Evolutionary conservation across 2,888 invertebrate genomes (phyloP).

Genomic region (Pollenia griseotomentosa): DNA sequence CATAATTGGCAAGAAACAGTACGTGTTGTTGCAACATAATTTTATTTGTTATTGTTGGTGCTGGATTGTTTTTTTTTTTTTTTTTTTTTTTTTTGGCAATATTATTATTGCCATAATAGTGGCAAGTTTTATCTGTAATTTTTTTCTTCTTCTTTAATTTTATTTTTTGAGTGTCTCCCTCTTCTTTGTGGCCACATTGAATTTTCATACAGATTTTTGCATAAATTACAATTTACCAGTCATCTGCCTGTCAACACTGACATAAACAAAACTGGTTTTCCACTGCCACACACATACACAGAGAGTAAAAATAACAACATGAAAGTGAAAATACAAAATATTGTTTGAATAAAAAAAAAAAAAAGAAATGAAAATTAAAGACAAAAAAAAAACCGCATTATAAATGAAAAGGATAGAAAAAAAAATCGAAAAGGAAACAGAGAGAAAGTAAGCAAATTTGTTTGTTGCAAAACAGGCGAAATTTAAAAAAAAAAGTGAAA

Average conservation of each 20-base stretch:
- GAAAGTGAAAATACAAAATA: constrained; percentile 59
- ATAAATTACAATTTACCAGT: constrained; percentile 71
- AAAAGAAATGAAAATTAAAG: background rate
- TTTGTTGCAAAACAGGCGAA: constrained; percentile 13
- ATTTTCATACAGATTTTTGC: constrained; percentile 58
- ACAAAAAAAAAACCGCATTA: background rate
- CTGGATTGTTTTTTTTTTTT: too few species aligned
- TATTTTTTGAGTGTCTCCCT: constrained; percentile 28
- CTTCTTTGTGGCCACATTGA: constrained; percentile 3
- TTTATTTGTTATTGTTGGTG: constrained; percentile 37
- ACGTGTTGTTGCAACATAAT: constrained; percentile 69
- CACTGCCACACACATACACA: constrained; percentile 39
- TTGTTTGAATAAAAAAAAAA: background rate
- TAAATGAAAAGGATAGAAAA: constrained; percentile 38
- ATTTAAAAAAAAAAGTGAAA: constrained; percentile 51
- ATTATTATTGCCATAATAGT: constrained; percentile 58
- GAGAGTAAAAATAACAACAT: background rate
- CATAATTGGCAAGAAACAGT: constrained; percentile 64
- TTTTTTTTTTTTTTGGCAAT: constrained; percentile 42
- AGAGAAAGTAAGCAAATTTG: constrained; percentile 59
- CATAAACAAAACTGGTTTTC: constrained; percentile 68
- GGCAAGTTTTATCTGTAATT: constrained; percentile 42
- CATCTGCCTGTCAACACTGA: constrained; percentile 71
- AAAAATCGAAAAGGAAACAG: constrained; percentile 40
- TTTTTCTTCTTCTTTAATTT: constrained; percentile 11